A percentile compares a stretch with the other conserved stretches of the same genome.
Conservation (phyloP, 2,113 vertebrate species). For the Leucoraja erinaceus region DNA sequence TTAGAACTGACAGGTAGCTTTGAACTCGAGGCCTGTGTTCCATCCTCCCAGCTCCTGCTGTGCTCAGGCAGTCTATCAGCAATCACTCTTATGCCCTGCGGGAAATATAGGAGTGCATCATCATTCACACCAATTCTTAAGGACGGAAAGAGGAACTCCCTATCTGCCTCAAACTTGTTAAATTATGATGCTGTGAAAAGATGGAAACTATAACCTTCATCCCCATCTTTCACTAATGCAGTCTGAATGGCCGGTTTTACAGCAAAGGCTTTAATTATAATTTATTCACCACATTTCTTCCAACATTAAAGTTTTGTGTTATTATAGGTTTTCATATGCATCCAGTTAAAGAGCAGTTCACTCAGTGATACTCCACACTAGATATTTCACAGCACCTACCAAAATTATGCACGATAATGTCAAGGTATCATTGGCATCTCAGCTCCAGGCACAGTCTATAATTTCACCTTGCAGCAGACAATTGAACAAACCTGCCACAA, state of each 20-base stretch:
- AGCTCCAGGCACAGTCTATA: background rate
- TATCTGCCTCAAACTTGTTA: background rate
- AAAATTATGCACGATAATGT: background rate
- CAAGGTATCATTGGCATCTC: background rate
- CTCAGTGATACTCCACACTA: background rate
- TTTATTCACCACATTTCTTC: background rate
- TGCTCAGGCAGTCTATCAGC: constrained; percentile 54
- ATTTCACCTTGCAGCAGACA: constrained; percentile 27
- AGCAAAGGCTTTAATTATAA: background rate
- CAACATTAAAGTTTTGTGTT: background rate
- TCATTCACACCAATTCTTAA: constrained; percentile 28
- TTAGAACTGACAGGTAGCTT: constrained; percentile 58
- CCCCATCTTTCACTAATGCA: background rate
- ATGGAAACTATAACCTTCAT: background rate
- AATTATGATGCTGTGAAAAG: background rate
- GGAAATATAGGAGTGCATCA: constrained; percentile 52
- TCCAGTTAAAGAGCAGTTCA: background rate
- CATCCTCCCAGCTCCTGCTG: constrained; percentile 40
- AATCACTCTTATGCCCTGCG: constrained; percentile 56
- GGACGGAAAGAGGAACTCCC: constrained; percentile 1
- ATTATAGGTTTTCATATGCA: constrained; percentile 1
- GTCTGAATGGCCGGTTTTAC: background rate
- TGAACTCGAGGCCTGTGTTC: constrained; percentile 48
- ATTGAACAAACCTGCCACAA: constrained; percentile 33
- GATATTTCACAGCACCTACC: background rate